Evolutionary conservation across 1,140 invertebrate genomes (phyloP).

Genomic region (Neodiprion pinetum): DNA sequence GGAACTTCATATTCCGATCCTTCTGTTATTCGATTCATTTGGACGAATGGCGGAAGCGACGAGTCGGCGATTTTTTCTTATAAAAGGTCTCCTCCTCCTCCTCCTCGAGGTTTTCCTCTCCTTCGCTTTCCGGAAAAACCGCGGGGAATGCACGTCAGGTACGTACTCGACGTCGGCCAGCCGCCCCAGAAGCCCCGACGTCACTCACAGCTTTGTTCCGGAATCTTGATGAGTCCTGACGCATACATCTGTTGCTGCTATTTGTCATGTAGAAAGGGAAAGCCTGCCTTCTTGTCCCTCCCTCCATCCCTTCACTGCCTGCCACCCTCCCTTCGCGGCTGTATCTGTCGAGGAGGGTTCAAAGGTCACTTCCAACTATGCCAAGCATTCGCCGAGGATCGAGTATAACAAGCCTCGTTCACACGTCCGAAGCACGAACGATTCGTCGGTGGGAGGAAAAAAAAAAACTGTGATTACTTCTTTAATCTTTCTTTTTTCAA

Average conservation of each 20-base stretch:
- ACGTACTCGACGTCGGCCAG: background rate
- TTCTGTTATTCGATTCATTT: too few species aligned
- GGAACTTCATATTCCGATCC: too few species aligned
- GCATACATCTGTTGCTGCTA: background rate
- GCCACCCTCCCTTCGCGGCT: background rate
- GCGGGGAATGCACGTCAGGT: background rate
- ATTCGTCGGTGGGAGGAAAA: background rate
- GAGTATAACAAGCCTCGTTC: background rate
- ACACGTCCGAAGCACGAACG: background rate
- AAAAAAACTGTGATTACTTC: background rate
- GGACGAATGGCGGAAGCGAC: too few species aligned
- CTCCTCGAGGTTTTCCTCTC: too few species aligned
- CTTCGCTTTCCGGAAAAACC: too few species aligned
- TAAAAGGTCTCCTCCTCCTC: too few species aligned
- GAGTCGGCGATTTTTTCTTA: too few species aligned
- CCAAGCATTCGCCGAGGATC: slow-evolving; percentile 2
- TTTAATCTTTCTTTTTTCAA: too few species aligned
- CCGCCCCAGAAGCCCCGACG: background rate
- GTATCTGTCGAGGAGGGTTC: background rate
- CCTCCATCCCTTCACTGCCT: background rate
- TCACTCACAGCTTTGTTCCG: slow-evolving; percentile 4
- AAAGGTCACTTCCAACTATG: slow-evolving; percentile 5
- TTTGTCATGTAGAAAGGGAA: background rate
- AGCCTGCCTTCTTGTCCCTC: background rate
- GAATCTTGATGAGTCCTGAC: background rate